Base-by-base conservation (phyloP, 2,888 invertebrate genomes). In the Phragmatobia fuliginosa region DNA sequence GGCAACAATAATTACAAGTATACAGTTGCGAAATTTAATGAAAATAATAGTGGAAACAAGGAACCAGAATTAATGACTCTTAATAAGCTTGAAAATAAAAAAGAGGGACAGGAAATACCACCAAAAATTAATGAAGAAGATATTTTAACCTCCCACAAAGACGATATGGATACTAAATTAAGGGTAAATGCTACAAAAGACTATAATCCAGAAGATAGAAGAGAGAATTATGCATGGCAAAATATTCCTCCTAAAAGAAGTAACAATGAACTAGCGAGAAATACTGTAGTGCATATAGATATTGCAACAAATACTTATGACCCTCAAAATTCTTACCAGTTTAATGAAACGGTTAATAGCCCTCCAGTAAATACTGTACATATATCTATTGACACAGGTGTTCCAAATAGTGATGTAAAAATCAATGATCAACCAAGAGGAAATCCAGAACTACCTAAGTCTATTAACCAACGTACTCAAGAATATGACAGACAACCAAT, bases 301-400 rank as follows among this genome's bases (percentile, higher is more conserved):
- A 25, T 52, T 52, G 25, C 25, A 21, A 16, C 49, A 1, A 52
- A 64, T 25, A 64, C n/a, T 33, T 32, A 52, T 25, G 33, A 25
- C 25, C 32, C 14, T 4, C 49, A 64, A 10, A 28, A 56, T 56
- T 10, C 4, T 1, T 31, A 56, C 11, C 64, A 64, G 32, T 56
- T 8, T 33, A 2, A 64, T 18, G 36, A 33, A 33, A 36, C 11
- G 5, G 33, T 8, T 28, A 38, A 31, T 14, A 36, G 6, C 10
- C 56, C 38, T 36, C 10, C 52, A 36, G 64, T 33, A 16, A 52
- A 36, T 56, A 21, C 36, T 18, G 21, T 65, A 11, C 36, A 65
- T 65, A 36, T 65, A 65, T 56, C 65, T 28, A 56, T 65, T 65
- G 63, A 25, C 14, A 33, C 52, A 64, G 31, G 21, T 36, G 21